phyloP scores from a whole-genome alignment of 35 echinoderm and acorn worm species.

The Strongylocentrotus purpuratus region DNA sequence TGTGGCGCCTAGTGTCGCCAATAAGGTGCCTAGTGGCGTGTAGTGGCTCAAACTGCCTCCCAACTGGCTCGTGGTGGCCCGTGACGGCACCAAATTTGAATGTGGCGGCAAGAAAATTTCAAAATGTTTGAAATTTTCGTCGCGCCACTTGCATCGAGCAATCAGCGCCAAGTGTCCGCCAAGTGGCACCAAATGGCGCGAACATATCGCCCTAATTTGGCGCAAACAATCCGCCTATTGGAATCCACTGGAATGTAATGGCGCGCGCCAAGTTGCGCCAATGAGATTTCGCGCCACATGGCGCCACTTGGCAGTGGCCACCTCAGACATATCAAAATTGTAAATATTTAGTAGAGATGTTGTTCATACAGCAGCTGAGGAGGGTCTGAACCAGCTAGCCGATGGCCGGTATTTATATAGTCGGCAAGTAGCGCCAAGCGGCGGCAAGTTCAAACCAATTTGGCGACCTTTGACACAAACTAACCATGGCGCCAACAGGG shows the following conservation, averaged over 20 bases:
- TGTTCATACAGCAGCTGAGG: slow-evolving; percentile 48
- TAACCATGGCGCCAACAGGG: slow-evolving; percentile 28
- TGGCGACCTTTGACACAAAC: slow-evolving; percentile 52
- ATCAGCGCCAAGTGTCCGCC: slow-evolving; percentile 38
- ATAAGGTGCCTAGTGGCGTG: neutral
- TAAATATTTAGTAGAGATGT: slow-evolving; percentile 29
- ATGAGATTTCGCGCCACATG: too few relatives aligned
- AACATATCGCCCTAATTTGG: slow-evolving; percentile 30
- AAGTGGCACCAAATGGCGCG: slow-evolving; percentile 48
- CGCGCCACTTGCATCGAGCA: too few relatives aligned
- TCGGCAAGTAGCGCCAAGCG: slow-evolving; percentile 26
- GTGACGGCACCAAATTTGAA: too few relatives aligned
- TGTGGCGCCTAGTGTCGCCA: neutral
- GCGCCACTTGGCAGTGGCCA: too few relatives aligned
- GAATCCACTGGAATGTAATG: slow-evolving; percentile 34
- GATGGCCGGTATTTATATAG: slow-evolving; percentile 37
- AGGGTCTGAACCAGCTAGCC: slow-evolving; percentile 9
- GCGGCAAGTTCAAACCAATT: slow-evolving; percentile 52
- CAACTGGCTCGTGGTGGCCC: slow-evolving; percentile 22
- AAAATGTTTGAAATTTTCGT: too few relatives aligned
- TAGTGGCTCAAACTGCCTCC: slow-evolving; percentile 4
- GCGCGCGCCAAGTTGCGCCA: slow-evolving; percentile 25
- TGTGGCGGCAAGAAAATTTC: too few relatives aligned
- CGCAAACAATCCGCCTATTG: slow-evolving; percentile 33
- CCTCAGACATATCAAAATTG: slow-evolving; percentile 41